Evolutionary conservation across 2,797 vertebrate genomes (phyloP), one percentile per base, ranked within the genome.

Genomic region (Eutrigla gurnardus): DNA sequence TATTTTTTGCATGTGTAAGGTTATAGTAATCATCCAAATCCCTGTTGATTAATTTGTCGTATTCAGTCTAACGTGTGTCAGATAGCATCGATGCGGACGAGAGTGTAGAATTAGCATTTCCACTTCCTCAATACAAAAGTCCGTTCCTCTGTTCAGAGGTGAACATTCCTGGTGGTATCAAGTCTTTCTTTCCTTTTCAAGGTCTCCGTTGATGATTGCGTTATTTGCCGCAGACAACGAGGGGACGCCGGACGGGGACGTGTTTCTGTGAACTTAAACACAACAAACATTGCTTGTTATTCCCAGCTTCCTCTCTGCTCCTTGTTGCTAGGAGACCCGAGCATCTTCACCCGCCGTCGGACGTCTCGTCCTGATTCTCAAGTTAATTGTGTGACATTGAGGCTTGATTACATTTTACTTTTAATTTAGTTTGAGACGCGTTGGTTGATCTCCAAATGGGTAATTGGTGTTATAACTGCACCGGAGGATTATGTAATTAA

Each of bases 401-500:
- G 7, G 14, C 18, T 65, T 66, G 42, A 63, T 78, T 66, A 18
- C 15, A 11, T n/a, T 64, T 36, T 57, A 15, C 13, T 14, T 63
- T 35, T 62, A 25, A 59, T 73, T 58, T 42, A 32, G 55, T 60
- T 39, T 75, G 11, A 45, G 50, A 32, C 59, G 25, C 25, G 25
- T 37, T n/a, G 47, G 9, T 61, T 52, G 25, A 39, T 52, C 35
- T 54, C 47, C 35, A 65, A 61, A 42, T 59, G 63, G 35, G 67
- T 66, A 15, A 40, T 47, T 25, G 2, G 1, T 37, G 53, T 64
- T 25, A 37, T 10, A 65, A 52, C 61, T 39, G 54, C 33, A 59
- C 18, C 39, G 0, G 15, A 69, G 14, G 54, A 60, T 52, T 42
- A 40, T 43, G 49, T 71, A 58, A 69, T 83, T 40, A 46, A 69